Conservation (phyloP, 2,113 vertebrate genomes). For the Typhlomys cinereus region DNA sequence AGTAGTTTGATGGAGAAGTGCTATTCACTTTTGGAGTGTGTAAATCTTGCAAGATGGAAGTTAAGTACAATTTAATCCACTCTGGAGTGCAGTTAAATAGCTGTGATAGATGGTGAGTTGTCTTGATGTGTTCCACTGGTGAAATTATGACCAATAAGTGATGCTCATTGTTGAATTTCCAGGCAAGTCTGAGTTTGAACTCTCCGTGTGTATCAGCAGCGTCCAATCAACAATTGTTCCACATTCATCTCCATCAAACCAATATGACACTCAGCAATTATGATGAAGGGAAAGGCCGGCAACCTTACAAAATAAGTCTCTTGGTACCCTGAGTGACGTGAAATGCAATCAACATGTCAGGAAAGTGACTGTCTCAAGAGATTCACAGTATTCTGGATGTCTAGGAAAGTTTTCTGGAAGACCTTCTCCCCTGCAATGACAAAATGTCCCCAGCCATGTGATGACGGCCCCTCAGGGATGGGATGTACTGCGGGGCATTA, state of each 20-base stretch:
- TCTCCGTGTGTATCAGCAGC: slow-evolving; percentile 84
- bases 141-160: slow-evolving; percentile 92
- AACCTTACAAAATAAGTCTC: slow-evolving; percentile 69
- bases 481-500: neutral
- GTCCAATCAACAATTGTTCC: slow-evolving; percentile 84
- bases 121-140: slow-evolving; percentile 87
- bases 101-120: slow-evolving; percentile 88
- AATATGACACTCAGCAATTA: slow-evolving; percentile 83
- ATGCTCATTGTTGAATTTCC: slow-evolving; percentile 83
- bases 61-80: slow-evolving; percentile 87
- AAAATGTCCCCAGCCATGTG: slow-evolving; percentile 32
- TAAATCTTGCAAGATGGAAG: slow-evolving; percentile 80
- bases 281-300: slow-evolving; percentile 83
- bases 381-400: neutral
- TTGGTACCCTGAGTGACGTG: neutral
- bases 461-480: neutral
- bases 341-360: slow-evolving; percentile 51
- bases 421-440: neutral
- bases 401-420: slow-evolving; percentile 34
- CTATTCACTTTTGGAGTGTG: slow-evolving; percentile 62
- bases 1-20: slow-evolving; percentile 64
- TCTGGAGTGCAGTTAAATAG: slow-evolving; percentile 86
- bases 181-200: slow-evolving; percentile 82
- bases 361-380: slow-evolving; percentile 44
- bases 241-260: slow-evolving; percentile 87